Percentiles rank a stretch among this genome's conserved stretches.
phyloP scores from a whole-genome alignment of 92 coral and sea anemone genomes.

The Parazoanthus swiftii region DNA sequence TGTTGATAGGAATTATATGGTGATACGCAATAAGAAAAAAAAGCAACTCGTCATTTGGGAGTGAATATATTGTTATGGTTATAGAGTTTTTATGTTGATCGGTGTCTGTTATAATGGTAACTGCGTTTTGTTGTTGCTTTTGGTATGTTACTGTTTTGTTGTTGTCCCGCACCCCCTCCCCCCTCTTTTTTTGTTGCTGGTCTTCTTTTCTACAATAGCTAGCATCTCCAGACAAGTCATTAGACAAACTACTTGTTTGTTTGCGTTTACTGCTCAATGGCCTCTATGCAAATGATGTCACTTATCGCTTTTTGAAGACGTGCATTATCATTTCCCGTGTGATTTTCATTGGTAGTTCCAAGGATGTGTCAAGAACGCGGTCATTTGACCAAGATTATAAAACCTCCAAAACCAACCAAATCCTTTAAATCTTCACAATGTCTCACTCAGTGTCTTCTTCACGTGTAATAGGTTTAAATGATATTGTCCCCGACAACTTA shows the following conservation, averaged over 20 bases:
- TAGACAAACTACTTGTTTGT: neutral
- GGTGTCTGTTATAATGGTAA: no score
- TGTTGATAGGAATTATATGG: no score
- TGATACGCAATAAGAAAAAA: no score
- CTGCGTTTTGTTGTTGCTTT: no score
- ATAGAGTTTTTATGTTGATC: no score
- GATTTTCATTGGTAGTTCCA: conserved; percentile 25
- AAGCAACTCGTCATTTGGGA: no score
- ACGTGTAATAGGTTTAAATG: conserved; percentile 73
- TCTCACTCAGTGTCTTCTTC: neutral
- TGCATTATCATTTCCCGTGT: conserved; percentile 5
- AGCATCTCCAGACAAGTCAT: neutral
- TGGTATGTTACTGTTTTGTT: no score
- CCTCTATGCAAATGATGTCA: neutral
- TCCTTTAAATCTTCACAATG: neutral
- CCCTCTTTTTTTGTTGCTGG: no score
- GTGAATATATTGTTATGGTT: no score
- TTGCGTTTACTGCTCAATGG: neutral
- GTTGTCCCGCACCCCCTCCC: no score
- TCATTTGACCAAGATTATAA: neutral
- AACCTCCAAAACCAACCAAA: conserved; percentile 2
- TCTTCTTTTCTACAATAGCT: no score
- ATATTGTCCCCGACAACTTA: conserved; percentile 91
- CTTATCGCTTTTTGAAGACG: conserved; percentile 12
- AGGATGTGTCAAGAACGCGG: conserved; percentile 12